Percentiles rank a stretch among this genome's conserved stretches.
phyloP scores from a whole-genome alignment of 2,797 vertebrate species.

The Toxotes lorentzi region DNA sequence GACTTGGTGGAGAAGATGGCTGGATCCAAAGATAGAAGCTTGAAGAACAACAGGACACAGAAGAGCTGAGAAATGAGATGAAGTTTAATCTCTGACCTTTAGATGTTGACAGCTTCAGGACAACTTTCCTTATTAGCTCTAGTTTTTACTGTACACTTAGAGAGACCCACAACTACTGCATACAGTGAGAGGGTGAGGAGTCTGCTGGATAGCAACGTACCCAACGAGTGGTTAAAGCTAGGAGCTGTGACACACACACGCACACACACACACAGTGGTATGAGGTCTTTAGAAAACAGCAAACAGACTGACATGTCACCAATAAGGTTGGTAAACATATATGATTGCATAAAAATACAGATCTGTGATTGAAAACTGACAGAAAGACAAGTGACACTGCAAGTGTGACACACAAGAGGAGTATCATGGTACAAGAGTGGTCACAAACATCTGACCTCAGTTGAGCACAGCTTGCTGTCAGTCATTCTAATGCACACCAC shows the following conservation, averaged over 20 bases:
- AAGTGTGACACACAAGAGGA: slow-evolving; percentile 26
- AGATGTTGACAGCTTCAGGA: slow-evolving; percentile 35
- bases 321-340: slow-evolving; percentile 24
- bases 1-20: slow-evolving; percentile 33
- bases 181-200: slow-evolving; percentile 5
- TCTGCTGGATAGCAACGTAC: slow-evolving; percentile 7
- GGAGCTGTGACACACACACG: neutral
- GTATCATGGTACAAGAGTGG: slow-evolving; percentile 9
- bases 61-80: slow-evolving; percentile 62
- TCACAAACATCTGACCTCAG: neutral
- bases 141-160: slow-evolving; percentile 21
- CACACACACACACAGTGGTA: neutral
- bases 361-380: slow-evolving; percentile 43
- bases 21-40: slow-evolving; percentile 18
- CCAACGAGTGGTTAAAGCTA: slow-evolving; percentile 33
- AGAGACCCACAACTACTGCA: slow-evolving; percentile 27
- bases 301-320: slow-evolving; percentile 20
- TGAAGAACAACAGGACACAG: slow-evolving; percentile 59
- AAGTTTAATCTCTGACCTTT: slow-evolving; percentile 71
- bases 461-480: neutral
- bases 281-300: slow-evolving; percentile 50
- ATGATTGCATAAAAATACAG: slow-evolving; percentile 51
- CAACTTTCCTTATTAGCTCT: slow-evolving; percentile 21
- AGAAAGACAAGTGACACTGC: slow-evolving; percentile 27
- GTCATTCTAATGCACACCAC: neutral